These are phyloP conservation scores for Callimorpha dominula DNA, from an alignment of 2,888 invertebrate genomes.

Conservation along the genomic window DNA sequence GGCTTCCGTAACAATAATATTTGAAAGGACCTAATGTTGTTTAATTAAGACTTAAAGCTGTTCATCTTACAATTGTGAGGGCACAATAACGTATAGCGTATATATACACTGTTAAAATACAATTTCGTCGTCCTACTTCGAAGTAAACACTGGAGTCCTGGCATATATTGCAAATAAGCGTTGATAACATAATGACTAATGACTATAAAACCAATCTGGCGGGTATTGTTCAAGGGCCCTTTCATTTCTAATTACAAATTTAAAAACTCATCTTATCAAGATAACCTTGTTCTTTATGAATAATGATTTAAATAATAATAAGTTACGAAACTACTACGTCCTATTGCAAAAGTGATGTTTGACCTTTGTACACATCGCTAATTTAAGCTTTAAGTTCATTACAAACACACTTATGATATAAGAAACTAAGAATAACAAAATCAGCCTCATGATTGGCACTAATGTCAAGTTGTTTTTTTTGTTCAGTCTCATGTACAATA, in stretches of 20 bases:
- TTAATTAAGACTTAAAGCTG: too few species aligned
- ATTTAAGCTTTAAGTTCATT: slow-evolving; percentile 5
- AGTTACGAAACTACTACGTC: neutral
- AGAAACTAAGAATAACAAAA: slow-evolving; percentile 2
- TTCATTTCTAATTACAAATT: neutral
- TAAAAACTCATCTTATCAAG: neutral
- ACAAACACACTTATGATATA: slow-evolving; percentile 13
- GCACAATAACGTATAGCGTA: too few species aligned
- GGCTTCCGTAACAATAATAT: too few species aligned
- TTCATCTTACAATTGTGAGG: too few species aligned
- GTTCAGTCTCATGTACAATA: neutral
- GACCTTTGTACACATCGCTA: slow-evolving; percentile 14
- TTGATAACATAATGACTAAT: neutral
- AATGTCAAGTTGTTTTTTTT: neutral
- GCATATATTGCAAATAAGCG: too few species aligned
- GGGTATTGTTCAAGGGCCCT: neutral
- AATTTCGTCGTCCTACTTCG: too few species aligned
- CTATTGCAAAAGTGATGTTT: slow-evolving; percentile 15
- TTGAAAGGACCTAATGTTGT: too few species aligned
- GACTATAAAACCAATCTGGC: neutral
- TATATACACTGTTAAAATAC: too few species aligned
- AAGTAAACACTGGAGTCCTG: too few species aligned
- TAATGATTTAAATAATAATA: slow-evolving; percentile 4
- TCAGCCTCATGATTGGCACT: neutral
- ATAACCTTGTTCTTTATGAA: slow-evolving; percentile 8